Conservation (phyloP, 2,113 vertebrate genomes). For the Lichenostomus cassidix region DNA sequence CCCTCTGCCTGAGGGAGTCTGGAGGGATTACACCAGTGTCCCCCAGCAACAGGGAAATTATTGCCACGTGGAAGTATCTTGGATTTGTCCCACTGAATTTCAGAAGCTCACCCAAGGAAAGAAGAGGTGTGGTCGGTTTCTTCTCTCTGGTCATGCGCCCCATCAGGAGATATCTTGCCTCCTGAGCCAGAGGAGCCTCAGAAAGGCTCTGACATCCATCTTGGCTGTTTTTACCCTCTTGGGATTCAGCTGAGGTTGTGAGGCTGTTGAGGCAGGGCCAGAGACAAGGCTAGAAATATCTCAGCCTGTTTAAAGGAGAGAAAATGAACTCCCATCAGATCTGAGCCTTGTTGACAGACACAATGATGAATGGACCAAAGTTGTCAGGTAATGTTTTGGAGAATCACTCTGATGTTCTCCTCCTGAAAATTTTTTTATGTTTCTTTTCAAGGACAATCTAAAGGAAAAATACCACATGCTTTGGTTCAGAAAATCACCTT, state of each 20-base stretch:
- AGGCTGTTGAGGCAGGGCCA: background rate
- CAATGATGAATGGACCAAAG: background rate
- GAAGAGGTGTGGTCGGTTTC: rapidly evolving
- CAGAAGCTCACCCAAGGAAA: background rate
- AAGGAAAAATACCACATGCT: background rate
- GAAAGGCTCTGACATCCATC: background rate
- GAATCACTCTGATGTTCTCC: background rate
- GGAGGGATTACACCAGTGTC: background rate
- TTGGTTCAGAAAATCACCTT: background rate
- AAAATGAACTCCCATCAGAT: background rate
- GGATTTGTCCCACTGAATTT: background rate
- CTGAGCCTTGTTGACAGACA: background rate
- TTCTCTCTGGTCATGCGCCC: background rate
- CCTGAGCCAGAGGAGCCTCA: background rate
- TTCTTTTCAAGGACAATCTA: background rate
- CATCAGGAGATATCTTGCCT: background rate
- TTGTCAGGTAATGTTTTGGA: background rate
- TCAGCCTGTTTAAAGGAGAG: background rate
- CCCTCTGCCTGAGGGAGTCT: background rate
- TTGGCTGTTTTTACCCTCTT: background rate
- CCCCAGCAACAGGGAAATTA: background rate
- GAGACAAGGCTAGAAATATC: background rate
- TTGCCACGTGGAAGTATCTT: background rate
- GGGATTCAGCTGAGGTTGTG: background rate
- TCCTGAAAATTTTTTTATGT: background rate